Evolutionary conservation across 2,113 vertebrate genomes (phyloP), one percentile per base, ranked within the genome.

Genomic region (Peucedramus taeniatus): DNA sequence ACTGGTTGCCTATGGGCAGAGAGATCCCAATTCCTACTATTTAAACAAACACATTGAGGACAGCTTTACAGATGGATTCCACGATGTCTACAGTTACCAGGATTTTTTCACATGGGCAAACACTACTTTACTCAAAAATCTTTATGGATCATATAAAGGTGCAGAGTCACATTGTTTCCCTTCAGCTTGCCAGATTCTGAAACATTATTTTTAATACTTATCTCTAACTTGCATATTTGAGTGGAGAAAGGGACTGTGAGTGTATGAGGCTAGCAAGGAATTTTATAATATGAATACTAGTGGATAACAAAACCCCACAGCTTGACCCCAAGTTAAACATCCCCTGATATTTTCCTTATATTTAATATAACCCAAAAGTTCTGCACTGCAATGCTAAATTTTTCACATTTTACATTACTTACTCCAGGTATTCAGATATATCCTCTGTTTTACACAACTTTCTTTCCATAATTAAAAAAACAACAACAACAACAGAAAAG

Each of bases 71-170:
- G 97, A 94, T 77, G 98, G 98, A 54, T 97, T 99, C 76, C 95
- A 97, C 0, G 96, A 98, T 18, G 94, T 98, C 49, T 98, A 98
- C 98, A 98, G 97, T 70, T 98, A 98, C 63, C 96, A 81, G 84
- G 98, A 98, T 31, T 98, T 99, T 96, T 99, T 99, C 87, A 94
- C 57, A 1, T 99, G 99, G 99, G 98, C 99, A 39, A 99, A 99
- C 90, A 98, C 98, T 24, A 98, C 98, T 20, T 98, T 99, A 39
- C 51, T 99, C 65, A 98, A 94, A 96, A 99, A 98, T 90, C 96
- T 99, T 68, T 99, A 98, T 59, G 98, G 99, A 95, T 94, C 97
- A 27, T 93, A 98, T 61, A 97, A 98, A 99, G 99, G 99, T 99
- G 94, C 77, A 37, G 31, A 45, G 28, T 44, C 57, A 63, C 4